A percentile compares a stretch with the other conserved stretches of the same genome.
phyloP scores from a whole-genome alignment of 2,797 vertebrate genomes.

The Syndactyla subalaris region DNA sequence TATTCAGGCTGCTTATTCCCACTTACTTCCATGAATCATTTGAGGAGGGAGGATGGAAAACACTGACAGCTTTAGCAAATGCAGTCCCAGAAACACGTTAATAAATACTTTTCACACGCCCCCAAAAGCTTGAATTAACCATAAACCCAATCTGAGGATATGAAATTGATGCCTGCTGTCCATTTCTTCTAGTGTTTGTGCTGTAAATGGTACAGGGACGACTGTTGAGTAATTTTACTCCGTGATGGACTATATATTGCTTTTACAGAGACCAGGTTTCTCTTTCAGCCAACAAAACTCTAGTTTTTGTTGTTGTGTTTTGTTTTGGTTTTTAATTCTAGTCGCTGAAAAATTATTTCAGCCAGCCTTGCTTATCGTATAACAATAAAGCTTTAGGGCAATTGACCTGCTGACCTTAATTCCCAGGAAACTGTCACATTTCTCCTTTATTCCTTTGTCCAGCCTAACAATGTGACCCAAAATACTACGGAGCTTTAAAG shows the following conservation, averaged over 20 bases:
- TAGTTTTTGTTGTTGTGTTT: not conserved
- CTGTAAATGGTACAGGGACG: not conserved
- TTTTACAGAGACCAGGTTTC: conserved; percentile 44
- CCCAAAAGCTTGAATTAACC: conserved; percentile 13
- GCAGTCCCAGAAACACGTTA: not conserved
- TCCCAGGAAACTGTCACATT: conserved; percentile 85
- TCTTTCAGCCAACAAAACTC: conserved; percentile 37
- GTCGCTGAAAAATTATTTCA: conserved; percentile 72
- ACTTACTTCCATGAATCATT: conserved; percentile 12
- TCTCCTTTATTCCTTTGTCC: conserved; percentile 81
- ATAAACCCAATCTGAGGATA: not conserved
- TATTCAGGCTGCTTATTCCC: not conserved
- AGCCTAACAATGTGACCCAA: conserved; percentile 78
- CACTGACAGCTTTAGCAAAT: conserved; percentile 7
- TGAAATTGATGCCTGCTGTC: not conserved
- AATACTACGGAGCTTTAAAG: conserved; percentile 77
- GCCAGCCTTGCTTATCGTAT: conserved; percentile 75
- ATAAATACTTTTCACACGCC: not conserved
- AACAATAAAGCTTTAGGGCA: conserved; percentile 78
- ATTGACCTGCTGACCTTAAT: conserved; percentile 84
- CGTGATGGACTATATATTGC: not conserved
- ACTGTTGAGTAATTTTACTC: conserved; percentile 25
- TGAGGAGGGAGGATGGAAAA: conserved; percentile 18
- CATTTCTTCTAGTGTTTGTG: not conserved
- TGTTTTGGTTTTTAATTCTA: not conserved